These are phyloP conservation scores for Chaetogeoica ovagalla DNA, from an alignment of 2,888 invertebrate species.

Conservation along the genomic window DNA sequence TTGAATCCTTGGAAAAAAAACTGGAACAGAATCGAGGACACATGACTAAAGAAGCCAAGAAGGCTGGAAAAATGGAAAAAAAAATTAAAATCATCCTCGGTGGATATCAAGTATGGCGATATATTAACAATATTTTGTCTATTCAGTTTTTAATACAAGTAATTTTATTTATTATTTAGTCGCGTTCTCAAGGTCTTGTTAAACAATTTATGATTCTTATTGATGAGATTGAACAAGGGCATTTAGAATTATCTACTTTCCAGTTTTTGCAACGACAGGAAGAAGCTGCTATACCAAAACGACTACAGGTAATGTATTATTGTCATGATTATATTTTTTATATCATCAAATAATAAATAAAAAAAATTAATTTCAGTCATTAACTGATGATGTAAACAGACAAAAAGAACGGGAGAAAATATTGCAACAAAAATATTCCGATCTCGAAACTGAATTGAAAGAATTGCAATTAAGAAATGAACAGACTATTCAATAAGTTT, in stretches of 20 bases:
- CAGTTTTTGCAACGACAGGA: slow-evolving; percentile 87
- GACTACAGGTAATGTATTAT: slow-evolving; percentile 71
- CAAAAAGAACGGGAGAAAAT: slow-evolving; percentile 89
- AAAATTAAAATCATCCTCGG: slow-evolving; percentile 93
- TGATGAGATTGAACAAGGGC: slow-evolving; percentile 40
- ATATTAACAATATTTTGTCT: background rate
- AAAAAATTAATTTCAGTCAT: slow-evolving; percentile 63
- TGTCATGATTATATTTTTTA: background rate
- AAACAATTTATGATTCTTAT: slow-evolving; percentile 28
- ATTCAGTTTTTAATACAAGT: background rate
- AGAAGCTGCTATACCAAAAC: slow-evolving; percentile 83
- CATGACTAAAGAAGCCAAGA: slow-evolving; percentile 96
- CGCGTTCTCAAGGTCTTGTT: slow-evolving; percentile 46
- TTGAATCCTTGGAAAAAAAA: slow-evolving; percentile 90
- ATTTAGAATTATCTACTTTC: slow-evolving; percentile 84
- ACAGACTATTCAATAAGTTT: background rate
- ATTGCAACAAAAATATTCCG: slow-evolving; percentile 80
- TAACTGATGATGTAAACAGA: slow-evolving; percentile 87
- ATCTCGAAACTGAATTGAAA: slow-evolving; percentile 69
- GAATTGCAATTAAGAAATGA: slow-evolving; percentile 55
- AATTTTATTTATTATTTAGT: slow-evolving; percentile 28
- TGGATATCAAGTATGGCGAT: slow-evolving; percentile 72
- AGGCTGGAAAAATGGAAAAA: slow-evolving; percentile 96
- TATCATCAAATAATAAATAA: background rate
- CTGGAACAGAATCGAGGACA: slow-evolving; percentile 91